Percentiles rank a stretch among this genome's conserved stretches.
phyloP scores from a whole-genome alignment of 2,888 invertebrate species.

The Mythimna pallens region DNA sequence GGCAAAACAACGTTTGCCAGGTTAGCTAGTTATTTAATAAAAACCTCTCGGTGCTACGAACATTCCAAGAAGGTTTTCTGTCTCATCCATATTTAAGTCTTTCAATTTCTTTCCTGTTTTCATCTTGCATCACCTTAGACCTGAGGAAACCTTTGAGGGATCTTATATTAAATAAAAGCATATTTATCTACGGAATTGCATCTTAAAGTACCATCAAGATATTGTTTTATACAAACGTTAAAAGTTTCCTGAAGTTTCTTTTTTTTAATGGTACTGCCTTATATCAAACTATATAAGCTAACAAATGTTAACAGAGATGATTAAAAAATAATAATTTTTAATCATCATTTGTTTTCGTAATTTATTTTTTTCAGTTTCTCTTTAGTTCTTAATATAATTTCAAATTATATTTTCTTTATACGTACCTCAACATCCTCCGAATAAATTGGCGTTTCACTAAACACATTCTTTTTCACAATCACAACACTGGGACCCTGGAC shows the following conservation, averaged over 20 bases:
- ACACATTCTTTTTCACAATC: constrained; percentile 88
- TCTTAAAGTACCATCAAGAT: not conserved
- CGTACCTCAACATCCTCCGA: constrained; percentile 86
- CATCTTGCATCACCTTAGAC: constrained; percentile 2
- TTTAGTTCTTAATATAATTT: not conserved
- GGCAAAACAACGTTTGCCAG: too few relatives aligned
- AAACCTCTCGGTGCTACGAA: constrained; percentile 10
- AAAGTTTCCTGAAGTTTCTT: too few relatives aligned
- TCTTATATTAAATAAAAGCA: not conserved
- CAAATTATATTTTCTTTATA: not conserved
- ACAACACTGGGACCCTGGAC: constrained; percentile 95
- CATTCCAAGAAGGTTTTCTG: constrained; percentile 7
- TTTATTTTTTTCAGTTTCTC: too few relatives aligned
- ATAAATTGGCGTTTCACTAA: constrained; percentile 83
- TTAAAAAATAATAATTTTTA: too few relatives aligned
- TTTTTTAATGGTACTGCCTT: too few relatives aligned
- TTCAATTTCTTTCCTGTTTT: constrained; percentile 37
- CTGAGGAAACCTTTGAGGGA: constrained; percentile 5
- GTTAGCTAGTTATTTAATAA: constrained; percentile 52
- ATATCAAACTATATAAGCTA: too few relatives aligned
- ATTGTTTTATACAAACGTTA: not conserved
- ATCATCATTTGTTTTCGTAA: not conserved
- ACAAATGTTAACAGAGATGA: too few relatives aligned
- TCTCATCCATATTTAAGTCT: constrained; percentile 49
- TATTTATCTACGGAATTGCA: not conserved